Conservation (phyloP, 2,113 vertebrate genomes). For the Heptranchias perlo region DNA sequence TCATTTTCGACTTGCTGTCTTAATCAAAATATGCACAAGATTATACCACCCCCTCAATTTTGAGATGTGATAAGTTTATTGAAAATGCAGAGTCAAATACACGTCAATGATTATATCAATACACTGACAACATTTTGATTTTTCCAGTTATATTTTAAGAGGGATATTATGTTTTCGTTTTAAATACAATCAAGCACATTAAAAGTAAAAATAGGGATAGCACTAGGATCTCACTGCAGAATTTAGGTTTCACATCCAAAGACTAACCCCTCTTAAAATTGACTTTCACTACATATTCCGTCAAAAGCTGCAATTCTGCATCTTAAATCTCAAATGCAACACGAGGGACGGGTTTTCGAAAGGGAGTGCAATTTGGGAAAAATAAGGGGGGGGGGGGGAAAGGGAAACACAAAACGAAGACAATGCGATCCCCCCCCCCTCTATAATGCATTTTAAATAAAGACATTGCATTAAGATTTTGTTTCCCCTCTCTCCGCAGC, state of each 20-base stretch:
- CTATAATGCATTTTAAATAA: neutral
- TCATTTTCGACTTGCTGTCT: neutral
- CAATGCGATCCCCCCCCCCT: neutral
- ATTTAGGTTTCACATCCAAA: neutral
- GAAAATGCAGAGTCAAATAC: neutral
- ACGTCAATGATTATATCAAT: neutral
- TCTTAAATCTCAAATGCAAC: neutral
- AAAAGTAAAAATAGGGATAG: neutral
- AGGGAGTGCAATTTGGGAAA: neutral
- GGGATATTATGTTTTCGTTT: neutral
- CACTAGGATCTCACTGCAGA: neutral
- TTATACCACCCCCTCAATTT: neutral
- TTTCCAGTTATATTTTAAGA: neutral
- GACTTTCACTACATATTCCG: neutral
- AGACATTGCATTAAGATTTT: neutral
- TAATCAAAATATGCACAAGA: too few relatives aligned
- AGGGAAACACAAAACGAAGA: neutral
- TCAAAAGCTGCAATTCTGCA: neutral
- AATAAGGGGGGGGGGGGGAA: neutral
- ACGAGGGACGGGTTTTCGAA: neutral
- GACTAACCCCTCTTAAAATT: neutral
- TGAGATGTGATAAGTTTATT: neutral
- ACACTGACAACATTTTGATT: neutral
- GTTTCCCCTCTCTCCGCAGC: too few relatives aligned
- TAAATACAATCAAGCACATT: neutral